Percentiles rank a stretch among this genome's conserved stretches.
phyloP scores from a whole-genome alignment of 2,797 vertebrate species.

The Carapus acus region DNA sequence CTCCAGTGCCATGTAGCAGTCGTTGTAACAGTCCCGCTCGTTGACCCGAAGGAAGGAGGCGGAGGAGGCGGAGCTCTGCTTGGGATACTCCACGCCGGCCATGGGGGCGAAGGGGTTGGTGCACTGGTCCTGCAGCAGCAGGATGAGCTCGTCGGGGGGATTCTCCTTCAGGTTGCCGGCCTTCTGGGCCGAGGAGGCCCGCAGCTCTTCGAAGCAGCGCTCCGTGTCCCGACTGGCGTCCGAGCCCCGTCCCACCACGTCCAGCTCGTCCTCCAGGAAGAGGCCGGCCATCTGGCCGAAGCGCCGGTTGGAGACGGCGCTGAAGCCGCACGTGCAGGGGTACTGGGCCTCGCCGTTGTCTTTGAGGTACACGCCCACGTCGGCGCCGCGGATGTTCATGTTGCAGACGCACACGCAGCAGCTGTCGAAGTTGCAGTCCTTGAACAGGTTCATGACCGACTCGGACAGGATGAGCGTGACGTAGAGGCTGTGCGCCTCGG shows the following conservation, averaged over 20 bases:
- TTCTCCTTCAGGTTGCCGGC: slow-evolving; percentile 80
- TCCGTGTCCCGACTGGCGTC: slow-evolving; percentile 90
- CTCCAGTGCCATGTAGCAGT: slow-evolving; percentile 97
- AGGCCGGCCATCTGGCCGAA: slow-evolving; percentile 93
- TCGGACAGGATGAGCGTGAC: slow-evolving; percentile 98
- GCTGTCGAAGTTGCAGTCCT: slow-evolving; percentile 99
- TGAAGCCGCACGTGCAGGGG: slow-evolving; percentile 95
- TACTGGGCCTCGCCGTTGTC: slow-evolving; percentile 94
- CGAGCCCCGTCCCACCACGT: slow-evolving; percentile 90
- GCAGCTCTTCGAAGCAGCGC: slow-evolving; percentile 87
- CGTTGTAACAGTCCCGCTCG: slow-evolving; percentile 92
- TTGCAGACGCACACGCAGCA: slow-evolving; percentile 99
- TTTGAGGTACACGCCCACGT: slow-evolving; percentile 96
- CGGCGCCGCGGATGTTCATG: slow-evolving; percentile 98
- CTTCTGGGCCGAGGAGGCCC: slow-evolving; percentile 73
- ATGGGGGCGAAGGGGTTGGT: slow-evolving; percentile 94
- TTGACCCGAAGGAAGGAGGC: slow-evolving; percentile 79
- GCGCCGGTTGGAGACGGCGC: slow-evolving; percentile 94
- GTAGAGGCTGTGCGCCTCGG: slow-evolving; percentile 98
- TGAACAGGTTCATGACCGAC: slow-evolving; percentile 97
- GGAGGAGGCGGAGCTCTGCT: slow-evolving; percentile 27
- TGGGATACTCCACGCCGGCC: slow-evolving; percentile 79
- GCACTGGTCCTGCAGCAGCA: slow-evolving; percentile 94
- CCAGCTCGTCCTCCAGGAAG: slow-evolving; percentile 95
- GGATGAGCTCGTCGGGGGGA: slow-evolving; percentile 87